Percentiles rank a stretch among this genome's conserved stretches.
phyloP scores from a whole-genome alignment of 2,888 invertebrate species.

The Himalopsyche anomala region DNA sequence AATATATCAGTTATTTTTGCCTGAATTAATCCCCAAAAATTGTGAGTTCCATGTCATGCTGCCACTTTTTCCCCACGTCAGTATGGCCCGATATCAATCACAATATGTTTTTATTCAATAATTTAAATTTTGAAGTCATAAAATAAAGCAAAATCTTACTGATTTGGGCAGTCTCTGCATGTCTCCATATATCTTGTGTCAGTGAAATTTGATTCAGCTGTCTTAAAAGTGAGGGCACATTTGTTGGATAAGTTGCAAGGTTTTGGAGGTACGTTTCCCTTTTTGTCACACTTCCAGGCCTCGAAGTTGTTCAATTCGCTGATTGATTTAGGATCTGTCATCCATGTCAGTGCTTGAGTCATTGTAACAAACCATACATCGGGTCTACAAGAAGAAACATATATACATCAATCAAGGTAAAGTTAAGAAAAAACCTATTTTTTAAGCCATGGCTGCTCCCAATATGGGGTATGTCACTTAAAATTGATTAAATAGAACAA shows the following conservation, averaged over 20 bases:
- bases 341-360: slow-evolving; percentile 93
- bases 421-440: no score
- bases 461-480: no score
- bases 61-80: no score
- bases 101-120: not conserved
- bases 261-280: slow-evolving; percentile 82
- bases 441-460: no score
- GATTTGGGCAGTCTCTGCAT: slow-evolving; percentile 89
- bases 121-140: not conserved
- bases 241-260: slow-evolving; percentile 89
- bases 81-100: not conserved
- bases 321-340: slow-evolving; percentile 88
- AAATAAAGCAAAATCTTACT: slow-evolving; percentile 70
- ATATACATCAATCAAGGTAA: not conserved
- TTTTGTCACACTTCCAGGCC: slow-evolving; percentile 88
- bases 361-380: slow-evolving; percentile 92
- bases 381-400: slow-evolving; percentile 78
- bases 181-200: slow-evolving; percentile 92
- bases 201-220: slow-evolving; percentile 85
- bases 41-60: no score
- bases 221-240: slow-evolving; percentile 88
- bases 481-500: no score
- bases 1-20: no score
- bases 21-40: no score
- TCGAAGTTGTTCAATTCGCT: slow-evolving; percentile 84